These are phyloP conservation scores for Tapera naevia DNA, from an alignment of 2,797 vertebrate species.

Conservation along the genomic window DNA sequence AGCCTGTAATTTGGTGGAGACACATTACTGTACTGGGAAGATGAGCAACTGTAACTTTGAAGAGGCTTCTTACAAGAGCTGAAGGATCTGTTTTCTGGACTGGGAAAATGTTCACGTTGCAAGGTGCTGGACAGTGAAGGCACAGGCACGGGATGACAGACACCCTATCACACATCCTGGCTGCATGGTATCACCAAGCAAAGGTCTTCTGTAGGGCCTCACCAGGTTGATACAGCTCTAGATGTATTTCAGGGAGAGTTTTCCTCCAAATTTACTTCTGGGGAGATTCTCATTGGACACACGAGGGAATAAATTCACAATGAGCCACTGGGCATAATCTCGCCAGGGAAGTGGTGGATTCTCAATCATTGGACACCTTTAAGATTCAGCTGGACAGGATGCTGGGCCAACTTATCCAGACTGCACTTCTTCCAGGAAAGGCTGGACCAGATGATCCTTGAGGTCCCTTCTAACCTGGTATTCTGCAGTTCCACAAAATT, in stretches of 20 bases:
- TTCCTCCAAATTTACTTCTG: background rate
- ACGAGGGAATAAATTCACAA: too few species aligned
- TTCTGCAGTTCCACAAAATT: too few species aligned
- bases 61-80: background rate
- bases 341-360: too few species aligned
- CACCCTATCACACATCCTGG: background rate
- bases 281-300: too few species aligned
- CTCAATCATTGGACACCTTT: too few species aligned
- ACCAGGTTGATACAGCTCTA: background rate
- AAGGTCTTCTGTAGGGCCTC: background rate
- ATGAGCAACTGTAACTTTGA: background rate
- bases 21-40: rapidly evolving
- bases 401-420: too few species aligned
- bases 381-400: too few species aligned
- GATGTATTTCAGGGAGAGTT: background rate
- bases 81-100: background rate
- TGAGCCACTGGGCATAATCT: too few species aligned
- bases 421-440: too few species aligned
- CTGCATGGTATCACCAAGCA: background rate
- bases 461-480: too few species aligned
- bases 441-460: too few species aligned
- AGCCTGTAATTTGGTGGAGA: background rate
- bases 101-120: rapidly evolving
- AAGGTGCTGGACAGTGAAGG: background rate
- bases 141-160: too few species aligned